Base-by-base conservation (phyloP, 2,888 invertebrate species). In the Chalcosyrphus nemorum region DNA sequence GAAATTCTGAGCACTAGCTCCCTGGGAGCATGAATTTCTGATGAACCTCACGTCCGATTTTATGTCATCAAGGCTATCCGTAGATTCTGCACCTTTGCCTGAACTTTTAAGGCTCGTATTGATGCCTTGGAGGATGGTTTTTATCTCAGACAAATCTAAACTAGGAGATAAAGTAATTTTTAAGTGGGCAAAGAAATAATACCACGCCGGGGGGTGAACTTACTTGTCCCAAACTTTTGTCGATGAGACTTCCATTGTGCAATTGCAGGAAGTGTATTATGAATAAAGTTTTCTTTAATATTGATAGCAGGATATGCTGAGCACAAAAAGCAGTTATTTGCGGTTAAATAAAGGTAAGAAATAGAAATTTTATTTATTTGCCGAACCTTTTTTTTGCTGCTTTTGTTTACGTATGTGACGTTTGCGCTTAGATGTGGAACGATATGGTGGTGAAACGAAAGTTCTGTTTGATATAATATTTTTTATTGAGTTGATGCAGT, bases 361-460 rank as follows among this genome's bases (percentile, higher is more conserved):
- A 13, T 15, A 13, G 50, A 52, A 59, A 21, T 50, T 50, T 54
- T 50, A 27, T 56, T 32, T 50, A 35, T 29, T 57, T 24, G 9
- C 19, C 41, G 13, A 17, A 57, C 29, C 17, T 45, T 45, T 21
- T 27, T 38, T n/a, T 3, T 27, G 11, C 9, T 27, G 11, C 45
- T 54, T 71, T 75, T 74, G 80, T 75, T 81, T 80, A 66, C 52
- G 50, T 52, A 56, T 13, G 41, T 74, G 80, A 74, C 80, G 27
- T 80, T 66, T 66, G 2, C 19, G 2, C 19, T n/a, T 4, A 11
- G 38, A 4, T 21, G 2, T 27, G 50, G 21, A 45, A 59, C 4
- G 54, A 66, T 19, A n/a, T 74, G 66, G 35, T 0, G 21, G 11
- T 38, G 43, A 15, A 43, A 43, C n/a, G 45, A 5, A 15, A 71